Base-by-base conservation (phyloP, 1,140 invertebrate genomes). In the Forficula auricularia region DNA sequence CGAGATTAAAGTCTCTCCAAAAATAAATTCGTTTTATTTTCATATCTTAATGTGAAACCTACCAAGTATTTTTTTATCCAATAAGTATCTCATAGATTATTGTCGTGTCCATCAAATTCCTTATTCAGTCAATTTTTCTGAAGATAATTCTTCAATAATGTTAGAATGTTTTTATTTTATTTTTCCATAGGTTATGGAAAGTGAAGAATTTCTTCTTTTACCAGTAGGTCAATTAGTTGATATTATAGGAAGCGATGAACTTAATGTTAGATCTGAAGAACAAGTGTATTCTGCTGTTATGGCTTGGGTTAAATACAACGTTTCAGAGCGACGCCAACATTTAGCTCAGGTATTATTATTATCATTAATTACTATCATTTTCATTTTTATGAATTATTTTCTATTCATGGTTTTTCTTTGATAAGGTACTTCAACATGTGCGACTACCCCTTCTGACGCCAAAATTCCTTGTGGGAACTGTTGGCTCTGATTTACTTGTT, bases 271-370 rank as follows among this genome's bases (percentile, higher is more conserved):
- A 50, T 86, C 80, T 30, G 94, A 98, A 65, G 94, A 98, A 61
- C 90, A 96, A 73, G 85, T 88, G 30, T 95, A 90, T 59, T 90
- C 80, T 64, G 92, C 94, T 6, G 89, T 95, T 31, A 96, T 98
- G 88, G 82, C 82, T 48, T 99, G 95, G 95, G 82, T 98, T 14
- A 92, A 94, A 58, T 94, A 92, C 64, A 96, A 94, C 61, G 83
- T 95, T 27, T 78, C 81, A 0, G 92, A 97, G 57, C 62, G 92
- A 40, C 64, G 90, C 14, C 81, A 85, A 49, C 85, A 94, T 64
- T 66, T 97, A 20, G 74, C 89, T 10, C 85, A 90, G 64, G 86
- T 82, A 56, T 12, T n/a, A n/a, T 39, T 40, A 38, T 48, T 27
- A 13, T 13, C 37, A 13, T 8, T 42, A 2, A 4, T 38, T 19